Evolutionary conservation across 2,113 vertebrate genomes (phyloP), one percentile per base, ranked within the genome.

Genomic region (Siniperca knerii): DNA sequence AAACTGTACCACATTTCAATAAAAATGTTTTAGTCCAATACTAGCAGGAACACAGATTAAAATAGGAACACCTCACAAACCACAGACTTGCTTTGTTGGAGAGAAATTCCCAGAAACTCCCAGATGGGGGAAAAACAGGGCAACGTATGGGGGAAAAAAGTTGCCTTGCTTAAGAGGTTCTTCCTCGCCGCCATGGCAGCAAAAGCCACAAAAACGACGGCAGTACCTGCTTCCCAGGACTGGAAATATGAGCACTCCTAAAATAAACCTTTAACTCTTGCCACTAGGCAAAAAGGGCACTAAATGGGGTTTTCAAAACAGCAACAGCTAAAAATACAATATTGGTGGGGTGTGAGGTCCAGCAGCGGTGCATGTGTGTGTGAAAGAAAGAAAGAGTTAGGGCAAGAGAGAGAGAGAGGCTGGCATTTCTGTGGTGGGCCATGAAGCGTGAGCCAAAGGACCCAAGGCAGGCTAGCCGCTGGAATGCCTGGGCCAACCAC

Each of bases 211-310:
- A 74, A 29, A 90, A 66, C 70, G 68, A 81, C 21, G 55, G 79
- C 82, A 76, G 48, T 94, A 95, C 95, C 94, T 94, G 93, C 78
- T 94, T 92, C 90, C 91, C 89, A 87, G 87, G 83, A 54, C 81
- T 84, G 67, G 88, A 91, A 93, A 92, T 82, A 90, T 25, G 78
- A 93, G 89, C 65, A 15, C 81, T 92, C 86, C 86, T 79, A 94
- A 96, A 95, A 94, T 94, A 95, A 94, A 95, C 92, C 87, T 91
- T 92, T 86, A 91, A 92, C 92, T 93, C 90, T 93, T 89, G 90
- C 90, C 92, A 93, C 87, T 78, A 83, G 86, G 82, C 82, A 86
- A 86, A 92, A 92, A 94, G 82, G 90, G 86, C 81, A 84, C 74
- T 89, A 82, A 91, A 87, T 86, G 82, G 64, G 92, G 90, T 93